Evolutionary conservation across 2,797 vertebrate species (phyloP).

Genomic region (Leuciscus waleckii): DNA sequence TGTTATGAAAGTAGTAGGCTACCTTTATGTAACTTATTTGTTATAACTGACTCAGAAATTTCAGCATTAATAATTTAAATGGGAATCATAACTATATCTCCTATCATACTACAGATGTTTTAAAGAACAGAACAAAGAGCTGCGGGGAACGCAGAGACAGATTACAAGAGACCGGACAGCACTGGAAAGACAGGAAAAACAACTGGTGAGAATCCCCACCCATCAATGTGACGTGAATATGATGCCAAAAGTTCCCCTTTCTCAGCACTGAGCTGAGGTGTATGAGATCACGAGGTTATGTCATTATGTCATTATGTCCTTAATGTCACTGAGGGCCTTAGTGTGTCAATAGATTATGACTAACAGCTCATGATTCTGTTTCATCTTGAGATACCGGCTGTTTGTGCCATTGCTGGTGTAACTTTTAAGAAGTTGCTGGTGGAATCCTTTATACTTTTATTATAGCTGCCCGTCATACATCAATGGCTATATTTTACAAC

Average conservation of each 20-base stretch:
- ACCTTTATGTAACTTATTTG: neutral
- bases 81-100: neutral
- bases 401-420: neutral
- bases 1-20: neutral
- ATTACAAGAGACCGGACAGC: conserved; percentile 86
- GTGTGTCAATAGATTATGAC: neutral
- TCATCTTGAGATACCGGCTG: neutral
- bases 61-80: neutral
- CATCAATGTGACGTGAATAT: conserved; percentile 19
- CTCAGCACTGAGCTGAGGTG: neutral
- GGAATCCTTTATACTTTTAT: neutral
- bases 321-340: neutral
- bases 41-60: neutral
- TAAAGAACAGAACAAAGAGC: conserved; percentile 88
- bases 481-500: neutral
- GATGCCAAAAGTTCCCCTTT: conserved; percentile 21
- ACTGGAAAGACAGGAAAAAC: conserved; percentile 89
- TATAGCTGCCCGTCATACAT: neutral
- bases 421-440: neutral
- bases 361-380: neutral
- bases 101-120: conserved; percentile 78
- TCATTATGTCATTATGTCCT: conserved; percentile 7
- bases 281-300: conserved; percentile 21
- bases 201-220: conserved; percentile 80
- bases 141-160: conserved; percentile 87